Conservation (phyloP, 2,797 vertebrate species). For the Danio jaintianensis region DNA sequence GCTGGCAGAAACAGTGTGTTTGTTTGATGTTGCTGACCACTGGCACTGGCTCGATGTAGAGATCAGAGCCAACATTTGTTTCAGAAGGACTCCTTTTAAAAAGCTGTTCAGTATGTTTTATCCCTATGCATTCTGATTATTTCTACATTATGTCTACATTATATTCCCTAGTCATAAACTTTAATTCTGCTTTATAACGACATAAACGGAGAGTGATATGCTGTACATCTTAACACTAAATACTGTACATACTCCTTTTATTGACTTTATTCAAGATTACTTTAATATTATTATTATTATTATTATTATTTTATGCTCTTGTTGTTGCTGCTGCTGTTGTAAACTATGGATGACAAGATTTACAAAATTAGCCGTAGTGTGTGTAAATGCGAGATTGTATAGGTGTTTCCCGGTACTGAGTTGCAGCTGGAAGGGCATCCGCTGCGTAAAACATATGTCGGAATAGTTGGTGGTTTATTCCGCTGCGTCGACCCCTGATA, state of each 20-base stretch:
- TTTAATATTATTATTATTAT: neutral
- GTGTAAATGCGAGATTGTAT: too few species aligned
- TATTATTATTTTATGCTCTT: neutral
- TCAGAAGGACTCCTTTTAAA: neutral
- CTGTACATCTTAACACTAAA: neutral
- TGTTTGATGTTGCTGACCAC: neutral
- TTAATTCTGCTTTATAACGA: neutral
- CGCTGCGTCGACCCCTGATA: too few species aligned
- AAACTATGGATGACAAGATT: too few species aligned
- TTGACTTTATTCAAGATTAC: neutral
- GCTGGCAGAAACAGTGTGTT: neutral
- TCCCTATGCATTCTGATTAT: neutral
- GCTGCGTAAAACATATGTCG: too few species aligned
- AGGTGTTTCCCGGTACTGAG: too few species aligned
- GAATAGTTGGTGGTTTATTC: too few species aligned
- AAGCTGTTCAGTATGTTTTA: neutral
- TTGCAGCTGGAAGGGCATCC: too few species aligned
- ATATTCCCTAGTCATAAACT: neutral
- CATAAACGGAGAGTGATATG: neutral
- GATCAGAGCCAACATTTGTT: neutral
- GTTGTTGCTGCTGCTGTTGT: too few species aligned
- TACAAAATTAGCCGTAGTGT: too few species aligned
- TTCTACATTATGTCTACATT: neutral
- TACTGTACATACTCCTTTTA: neutral
- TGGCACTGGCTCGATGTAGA: neutral